Evolutionary conservation across 2,797 vertebrate genomes (phyloP).

Genomic region (Xerus rutilus): DNA sequence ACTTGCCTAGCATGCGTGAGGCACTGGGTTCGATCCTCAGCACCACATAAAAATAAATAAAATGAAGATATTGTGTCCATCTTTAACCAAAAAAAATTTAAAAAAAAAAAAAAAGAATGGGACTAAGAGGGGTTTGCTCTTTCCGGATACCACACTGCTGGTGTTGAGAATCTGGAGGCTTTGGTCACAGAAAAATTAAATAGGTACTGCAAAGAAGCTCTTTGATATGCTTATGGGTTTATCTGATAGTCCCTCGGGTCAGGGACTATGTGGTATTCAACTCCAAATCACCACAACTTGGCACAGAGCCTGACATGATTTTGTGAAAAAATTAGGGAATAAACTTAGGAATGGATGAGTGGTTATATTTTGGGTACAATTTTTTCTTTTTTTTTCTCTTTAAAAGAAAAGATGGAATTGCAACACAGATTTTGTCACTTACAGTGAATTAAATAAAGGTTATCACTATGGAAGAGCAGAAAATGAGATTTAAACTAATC

Average conservation of each 20-base stretch:
- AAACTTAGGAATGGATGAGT: slow-evolving; percentile 37
- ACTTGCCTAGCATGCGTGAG: too few species aligned
- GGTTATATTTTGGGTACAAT: slow-evolving; percentile 1
- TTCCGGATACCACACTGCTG: background rate
- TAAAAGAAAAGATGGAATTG: background rate
- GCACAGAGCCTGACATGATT: background rate
- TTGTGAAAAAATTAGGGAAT: background rate
- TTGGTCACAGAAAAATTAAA: background rate
- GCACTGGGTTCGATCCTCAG: too few species aligned
- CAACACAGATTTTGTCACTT: slow-evolving; percentile 39
- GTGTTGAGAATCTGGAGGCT: background rate
- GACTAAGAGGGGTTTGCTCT: background rate
- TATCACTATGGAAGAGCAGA: slow-evolving; percentile 35
- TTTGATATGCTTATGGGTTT: background rate
- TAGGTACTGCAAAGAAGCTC: background rate
- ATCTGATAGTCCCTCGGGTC: background rate
- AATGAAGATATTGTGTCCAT: too few species aligned
- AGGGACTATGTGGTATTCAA: background rate
- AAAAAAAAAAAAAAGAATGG: too few species aligned
- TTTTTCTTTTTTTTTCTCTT: background rate
- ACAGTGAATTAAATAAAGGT: slow-evolving; percentile 48
- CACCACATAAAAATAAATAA: too few species aligned
- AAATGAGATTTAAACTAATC: slow-evolving; percentile 64
- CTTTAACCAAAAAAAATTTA: too few species aligned
- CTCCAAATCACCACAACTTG: background rate